These are phyloP conservation scores for Cataglyphis altisquamis DNA, from an alignment of 2,888 invertebrate genomes.

Conservation along the genomic window DNA sequence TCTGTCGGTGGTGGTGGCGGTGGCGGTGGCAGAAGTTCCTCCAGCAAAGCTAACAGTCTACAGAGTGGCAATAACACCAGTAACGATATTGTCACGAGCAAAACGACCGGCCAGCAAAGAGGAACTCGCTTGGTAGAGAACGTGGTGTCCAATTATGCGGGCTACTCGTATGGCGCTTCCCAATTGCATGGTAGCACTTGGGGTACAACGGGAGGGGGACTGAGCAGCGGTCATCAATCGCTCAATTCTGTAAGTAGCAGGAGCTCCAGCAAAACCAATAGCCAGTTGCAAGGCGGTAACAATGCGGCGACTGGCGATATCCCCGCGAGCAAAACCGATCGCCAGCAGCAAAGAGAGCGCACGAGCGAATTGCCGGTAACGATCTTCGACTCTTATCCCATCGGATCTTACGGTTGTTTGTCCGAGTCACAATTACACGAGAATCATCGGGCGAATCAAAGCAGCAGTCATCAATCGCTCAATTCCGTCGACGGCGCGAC, in stretches of 20 bases:
- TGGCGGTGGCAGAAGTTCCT: conserved; percentile 66
- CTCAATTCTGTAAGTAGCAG: conserved; percentile 59
- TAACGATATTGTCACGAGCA: conserved; percentile 52
- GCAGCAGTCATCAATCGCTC: conserved; percentile 60
- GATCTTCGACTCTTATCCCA: conserved; percentile 18
- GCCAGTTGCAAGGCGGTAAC: conserved; percentile 55
- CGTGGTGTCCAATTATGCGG: conserved; percentile 35
- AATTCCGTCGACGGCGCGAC: conserved; percentile 63
- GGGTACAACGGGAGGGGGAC: conserved; percentile 30
- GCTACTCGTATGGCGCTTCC: conserved; percentile 33
- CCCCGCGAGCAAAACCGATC: conserved; percentile 29
- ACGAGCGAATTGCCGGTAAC: conserved; percentile 30
- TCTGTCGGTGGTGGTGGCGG: conserved; percentile 57
- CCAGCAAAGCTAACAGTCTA: conserved; percentile 68
- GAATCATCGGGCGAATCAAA: conserved; percentile 37
- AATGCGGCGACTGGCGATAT: conserved; percentile 39
- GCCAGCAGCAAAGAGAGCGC: conserved; percentile 48
- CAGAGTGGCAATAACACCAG: conserved; percentile 56
- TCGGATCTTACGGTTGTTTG: conserved; percentile 24
- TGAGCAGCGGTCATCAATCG: conserved; percentile 57
- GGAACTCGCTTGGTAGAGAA: conserved; percentile 39
- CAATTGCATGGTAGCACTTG: conserved; percentile 23
- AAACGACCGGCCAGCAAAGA: conserved; percentile 48
- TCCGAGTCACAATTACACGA: conserved; percentile 30
- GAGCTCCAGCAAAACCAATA: conserved; percentile 56